A percentile compares a stretch with the other conserved stretches of the same genome.
phyloP scores from a whole-genome alignment of 1,140 invertebrate genomes.

The Pollicipes pollicipes region DNA sequence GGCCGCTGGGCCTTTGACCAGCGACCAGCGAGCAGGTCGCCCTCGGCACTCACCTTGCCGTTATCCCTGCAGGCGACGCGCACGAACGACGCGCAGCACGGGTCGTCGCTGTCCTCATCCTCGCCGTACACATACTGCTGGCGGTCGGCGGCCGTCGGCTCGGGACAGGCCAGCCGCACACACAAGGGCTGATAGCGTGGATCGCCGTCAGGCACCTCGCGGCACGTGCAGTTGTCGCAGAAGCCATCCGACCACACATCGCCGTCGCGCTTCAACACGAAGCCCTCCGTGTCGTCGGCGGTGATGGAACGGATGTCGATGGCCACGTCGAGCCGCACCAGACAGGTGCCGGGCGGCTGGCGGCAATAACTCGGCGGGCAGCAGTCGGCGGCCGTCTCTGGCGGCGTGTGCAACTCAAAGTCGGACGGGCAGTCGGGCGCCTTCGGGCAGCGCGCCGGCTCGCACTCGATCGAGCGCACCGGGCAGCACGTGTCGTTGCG shows the following conservation, averaged over 20 bases:
- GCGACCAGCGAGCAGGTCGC: too few species aligned
- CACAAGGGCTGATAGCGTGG: conserved; percentile 25
- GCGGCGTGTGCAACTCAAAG: neutral
- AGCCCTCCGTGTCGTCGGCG: neutral
- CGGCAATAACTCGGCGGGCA: neutral
- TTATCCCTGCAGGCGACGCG: conserved; percentile 40
- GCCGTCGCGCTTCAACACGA: conserved; percentile 23
- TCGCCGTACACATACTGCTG: conserved; percentile 21
- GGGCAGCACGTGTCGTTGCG: neutral
- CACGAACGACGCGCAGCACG: conserved; percentile 41
- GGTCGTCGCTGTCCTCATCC: conserved; percentile 30
- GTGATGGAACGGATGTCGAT: neutral
- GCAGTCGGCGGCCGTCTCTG: conserved; percentile 6
- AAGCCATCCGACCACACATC: conserved; percentile 47
- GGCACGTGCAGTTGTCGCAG: conserved; percentile 42
- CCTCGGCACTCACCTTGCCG: conserved; percentile 32
- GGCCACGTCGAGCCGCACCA: neutral
- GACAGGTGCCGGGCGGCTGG: conserved; percentile 1
- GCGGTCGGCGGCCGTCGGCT: conserved; percentile 10
- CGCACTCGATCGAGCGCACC: neutral
- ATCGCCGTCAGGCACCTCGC: conserved; percentile 18
- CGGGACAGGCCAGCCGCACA: conserved; percentile 29
- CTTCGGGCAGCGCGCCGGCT: neutral
- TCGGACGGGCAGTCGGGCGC: neutral
- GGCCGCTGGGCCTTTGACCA: too few species aligned